phyloP scores from a whole-genome alignment of 1,140 invertebrate genomes.

The Lordiphosa stackelbergi region DNA sequence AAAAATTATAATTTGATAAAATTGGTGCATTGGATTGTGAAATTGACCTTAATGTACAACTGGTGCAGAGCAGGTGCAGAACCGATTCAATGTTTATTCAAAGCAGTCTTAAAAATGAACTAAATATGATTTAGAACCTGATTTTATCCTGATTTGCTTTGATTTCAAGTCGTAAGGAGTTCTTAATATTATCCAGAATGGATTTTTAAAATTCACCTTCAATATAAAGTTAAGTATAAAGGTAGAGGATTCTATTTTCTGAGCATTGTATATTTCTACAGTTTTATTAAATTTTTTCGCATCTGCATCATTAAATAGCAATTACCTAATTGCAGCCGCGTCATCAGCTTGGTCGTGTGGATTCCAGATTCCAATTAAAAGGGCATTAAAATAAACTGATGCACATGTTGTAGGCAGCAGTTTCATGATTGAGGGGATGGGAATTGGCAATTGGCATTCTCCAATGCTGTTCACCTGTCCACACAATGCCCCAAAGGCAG shows the following conservation, averaged over 20 bases:
- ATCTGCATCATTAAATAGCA: slow-evolving; percentile 47
- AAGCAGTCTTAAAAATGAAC: too few relatives aligned
- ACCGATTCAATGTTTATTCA: too few relatives aligned
- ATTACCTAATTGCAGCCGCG: slow-evolving; percentile 44
- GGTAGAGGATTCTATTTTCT: background rate
- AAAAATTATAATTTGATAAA: too few relatives aligned
- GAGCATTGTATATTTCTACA: background rate
- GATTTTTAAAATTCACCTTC: too few relatives aligned
- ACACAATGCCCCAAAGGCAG: slow-evolving; percentile 6
- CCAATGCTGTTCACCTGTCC: slow-evolving; percentile 35
- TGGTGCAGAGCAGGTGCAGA: too few relatives aligned
- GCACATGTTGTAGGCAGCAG: background rate
- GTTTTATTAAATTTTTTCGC: slow-evolving; percentile 23
- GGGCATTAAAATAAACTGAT: slow-evolving; percentile 32
- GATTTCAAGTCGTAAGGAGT: too few relatives aligned
- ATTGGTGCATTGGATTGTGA: too few relatives aligned
- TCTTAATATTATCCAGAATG: too few relatives aligned
- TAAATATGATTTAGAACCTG: too few relatives aligned
- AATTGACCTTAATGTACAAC: too few relatives aligned
- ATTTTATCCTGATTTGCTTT: too few relatives aligned
- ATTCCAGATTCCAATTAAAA: slow-evolving; percentile 52
- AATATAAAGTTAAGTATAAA: too few relatives aligned
- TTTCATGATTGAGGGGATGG: slow-evolving; percentile 21
- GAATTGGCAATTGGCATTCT: slow-evolving; percentile 11
- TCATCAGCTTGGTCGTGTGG: slow-evolving; percentile 22